Evolutionary conservation across 2,113 vertebrate genomes (phyloP), one percentile per base, ranked within the genome.

Genomic region (Eubucco bourcierii): DNA sequence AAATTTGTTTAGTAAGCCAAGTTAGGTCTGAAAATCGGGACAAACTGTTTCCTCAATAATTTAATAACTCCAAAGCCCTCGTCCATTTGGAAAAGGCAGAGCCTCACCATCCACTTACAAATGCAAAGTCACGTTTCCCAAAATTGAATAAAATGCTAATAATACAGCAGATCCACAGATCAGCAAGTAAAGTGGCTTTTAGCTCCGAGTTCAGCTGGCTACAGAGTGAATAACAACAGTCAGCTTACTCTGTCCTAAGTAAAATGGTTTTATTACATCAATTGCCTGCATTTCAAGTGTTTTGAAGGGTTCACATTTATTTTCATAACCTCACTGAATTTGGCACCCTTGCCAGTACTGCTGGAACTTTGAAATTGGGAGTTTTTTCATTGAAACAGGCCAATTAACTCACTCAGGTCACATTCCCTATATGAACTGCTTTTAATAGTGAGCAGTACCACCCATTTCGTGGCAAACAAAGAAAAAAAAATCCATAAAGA

Each of bases 1-100:
- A 97, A 96, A 97, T 97, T 96, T 97, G 97, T 97, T 97, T 97
- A 97, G 96, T 96, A 95, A 89, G 93, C 47, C 80, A 93, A 88
- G 85, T 96, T 93, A 91, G 93, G 93, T 93, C 97, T 95, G 94
- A 96, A 96, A 85, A 93, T 95, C 91, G 95, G 93, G 95, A 97
- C 93, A 92, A 97, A 97, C 90, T 93, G 80, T 96, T 96, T 96
- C 87, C 94, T 95, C 82, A 53, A 94, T 91, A 96, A 96, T 94
- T 97, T 96, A 96, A 96, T 97, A 97, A 97, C 94, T 93, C 94
- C 87, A 86, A 96, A 95, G 96, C 87, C 90, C 94, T 96, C 91
- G 70, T 89, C 94, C 87, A 90, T 95, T 96, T 94, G 86, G 89
- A 93, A 95, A 94, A 97, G 88, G 73, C 85, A 95, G 94, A 92